These are phyloP conservation scores for Himantopus leucocephalus DNA, from an alignment of 2,113 vertebrate species.

Conservation along the genomic window DNA sequence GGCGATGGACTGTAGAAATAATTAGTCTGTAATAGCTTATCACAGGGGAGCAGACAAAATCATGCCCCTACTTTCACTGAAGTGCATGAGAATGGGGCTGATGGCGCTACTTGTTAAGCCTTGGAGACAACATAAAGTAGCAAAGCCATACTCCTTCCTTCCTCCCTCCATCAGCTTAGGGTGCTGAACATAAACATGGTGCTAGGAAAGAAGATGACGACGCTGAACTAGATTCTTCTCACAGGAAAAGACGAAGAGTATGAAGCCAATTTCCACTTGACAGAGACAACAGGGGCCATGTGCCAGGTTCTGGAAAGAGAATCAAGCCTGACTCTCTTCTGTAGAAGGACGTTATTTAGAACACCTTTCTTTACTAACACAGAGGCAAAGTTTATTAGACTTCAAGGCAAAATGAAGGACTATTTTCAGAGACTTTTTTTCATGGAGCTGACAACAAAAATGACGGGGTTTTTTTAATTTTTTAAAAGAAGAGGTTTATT, in stretches of 20 bases:
- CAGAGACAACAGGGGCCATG: rapidly evolving
- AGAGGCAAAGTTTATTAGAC: not conserved
- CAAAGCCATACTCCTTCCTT: not conserved
- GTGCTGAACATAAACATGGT: not conserved
- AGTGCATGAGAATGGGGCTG: not conserved
- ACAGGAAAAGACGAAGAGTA: not conserved
- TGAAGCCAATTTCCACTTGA: not conserved
- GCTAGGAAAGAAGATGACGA: not conserved
- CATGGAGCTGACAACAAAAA: not conserved
- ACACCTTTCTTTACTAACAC: not conserved
- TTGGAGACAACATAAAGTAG: not conserved
- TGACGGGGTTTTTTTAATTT: not conserved
- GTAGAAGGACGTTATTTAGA: not conserved
- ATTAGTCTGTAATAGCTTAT: not conserved
- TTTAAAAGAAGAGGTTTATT: not conserved
- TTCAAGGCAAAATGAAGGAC: not conserved
- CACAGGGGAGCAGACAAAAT: not conserved
- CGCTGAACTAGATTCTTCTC: not conserved
- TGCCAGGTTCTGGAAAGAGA: not conserved
- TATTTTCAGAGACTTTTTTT: not conserved
- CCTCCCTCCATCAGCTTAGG: not conserved
- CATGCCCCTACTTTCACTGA: not conserved
- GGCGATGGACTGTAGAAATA: not conserved
- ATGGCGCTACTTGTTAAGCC: not conserved
- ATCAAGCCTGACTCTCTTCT: not conserved